Base-by-base conservation (phyloP, 2,797 vertebrate genomes). In the Hirundo rustica region DNA sequence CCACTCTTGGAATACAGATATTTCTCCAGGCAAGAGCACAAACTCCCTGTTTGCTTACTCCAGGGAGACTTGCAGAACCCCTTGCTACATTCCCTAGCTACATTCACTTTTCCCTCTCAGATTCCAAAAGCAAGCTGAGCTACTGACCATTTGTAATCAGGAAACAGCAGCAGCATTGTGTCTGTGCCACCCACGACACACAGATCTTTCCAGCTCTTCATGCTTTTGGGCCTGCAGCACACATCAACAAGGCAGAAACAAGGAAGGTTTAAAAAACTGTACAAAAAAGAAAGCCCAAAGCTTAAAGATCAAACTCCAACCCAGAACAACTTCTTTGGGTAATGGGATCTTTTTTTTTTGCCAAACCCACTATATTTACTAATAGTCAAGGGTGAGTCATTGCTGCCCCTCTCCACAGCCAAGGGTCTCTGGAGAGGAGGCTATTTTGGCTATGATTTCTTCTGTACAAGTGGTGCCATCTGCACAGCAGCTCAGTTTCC, bases 401-500 rank as follows among this genome's bases (percentile, higher is more conserved):
- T 75, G 48, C 27, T 95, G 76, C 51, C 74, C 70, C 75, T 88
- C 73, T 85, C 73, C 47, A 30, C 51, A 57, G 55, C 13, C 3
- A 0, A 74, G 18, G 65, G 36, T 62, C 75, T 91, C 75, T 71
- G 40, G 42, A 91, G 74, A 95, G 32, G 67, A 94, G 57, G 32
- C 47, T 92, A 5, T 58, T 96, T 83, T 81, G 94, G 71, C 91
- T 91, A n/a, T n/a, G 14, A 76, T 38, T 62, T 25, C 36, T 75
- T 67, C 34, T 72, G 40, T 34, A 44, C 62, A 88, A 92, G 70
- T 76, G 76, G 66, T 57, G 85, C 76, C 89, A 91, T 76, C 68
- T 84, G 86, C 87, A 54, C 88, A 91, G 79, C 77, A 84, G 68
- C 72, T 82, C 78, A 48, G 30, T 74, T 91, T 87, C 76, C 73